Conservation (phyloP, 2,113 vertebrate species). For the Pomatostomus ruficeps region DNA sequence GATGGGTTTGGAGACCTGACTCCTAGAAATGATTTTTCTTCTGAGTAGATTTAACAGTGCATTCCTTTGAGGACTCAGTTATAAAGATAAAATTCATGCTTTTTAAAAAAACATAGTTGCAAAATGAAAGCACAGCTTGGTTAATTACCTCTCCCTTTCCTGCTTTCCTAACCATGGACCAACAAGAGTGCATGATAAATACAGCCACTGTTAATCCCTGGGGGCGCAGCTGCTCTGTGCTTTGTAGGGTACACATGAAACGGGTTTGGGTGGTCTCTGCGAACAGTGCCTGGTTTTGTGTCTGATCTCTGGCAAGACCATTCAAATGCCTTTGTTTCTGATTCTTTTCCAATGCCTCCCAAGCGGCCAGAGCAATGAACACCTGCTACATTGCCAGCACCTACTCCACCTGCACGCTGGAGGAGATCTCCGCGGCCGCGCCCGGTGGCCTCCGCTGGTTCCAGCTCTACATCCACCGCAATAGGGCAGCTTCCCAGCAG, state of each 20-base stretch:
- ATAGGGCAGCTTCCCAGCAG: constrained; percentile 79
- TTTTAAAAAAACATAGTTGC: not conserved
- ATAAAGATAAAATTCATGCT: not conserved
- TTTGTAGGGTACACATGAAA: not conserved
- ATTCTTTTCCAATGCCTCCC: not conserved
- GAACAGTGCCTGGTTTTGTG: not conserved
- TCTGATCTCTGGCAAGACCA: not conserved
- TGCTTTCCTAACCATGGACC: not conserved
- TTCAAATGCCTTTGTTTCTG: not conserved
- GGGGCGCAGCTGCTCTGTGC: accelerated
- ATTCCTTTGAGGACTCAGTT: not conserved
- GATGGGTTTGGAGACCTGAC: not conserved
- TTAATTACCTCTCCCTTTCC: not conserved
- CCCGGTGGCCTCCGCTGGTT: constrained; percentile 86
- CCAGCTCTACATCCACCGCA: constrained; percentile 88
- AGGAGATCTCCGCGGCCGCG: constrained; percentile 82
- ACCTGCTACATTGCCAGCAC: constrained; percentile 89
- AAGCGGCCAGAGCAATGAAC: constrained; percentile 80
- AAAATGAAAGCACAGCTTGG: not conserved
- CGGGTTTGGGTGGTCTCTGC: not conserved
- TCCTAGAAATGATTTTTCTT: not conserved
- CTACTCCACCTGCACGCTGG: constrained; percentile 83
- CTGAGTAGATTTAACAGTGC: not conserved
- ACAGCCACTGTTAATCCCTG: not conserved
- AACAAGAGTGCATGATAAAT: not conserved